Percentiles rank a stretch among this genome's conserved stretches.
Evolutionary conservation across 2,113 vertebrate genomes (phyloP).

Genomic region (Chamaea fasciata): DNA sequence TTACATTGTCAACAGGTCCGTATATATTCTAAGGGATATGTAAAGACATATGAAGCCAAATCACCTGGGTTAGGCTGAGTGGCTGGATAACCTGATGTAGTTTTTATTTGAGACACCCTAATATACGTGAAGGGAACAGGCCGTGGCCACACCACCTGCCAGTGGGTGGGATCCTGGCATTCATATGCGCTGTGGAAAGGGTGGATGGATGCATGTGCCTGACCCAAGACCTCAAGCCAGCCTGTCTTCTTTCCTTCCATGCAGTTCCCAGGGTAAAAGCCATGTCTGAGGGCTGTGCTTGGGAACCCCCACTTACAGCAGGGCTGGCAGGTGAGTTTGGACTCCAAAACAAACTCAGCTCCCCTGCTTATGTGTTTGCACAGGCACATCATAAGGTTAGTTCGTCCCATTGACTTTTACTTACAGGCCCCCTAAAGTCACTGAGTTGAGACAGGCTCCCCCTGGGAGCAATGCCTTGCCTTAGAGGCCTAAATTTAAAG

Average conservation of each 20-base stretch:
- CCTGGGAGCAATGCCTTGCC: background rate
- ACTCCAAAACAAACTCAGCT: background rate
- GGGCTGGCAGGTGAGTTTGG: background rate
- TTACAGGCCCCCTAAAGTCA: background rate
- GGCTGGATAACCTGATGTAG: background rate
- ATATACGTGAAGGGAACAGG: background rate
- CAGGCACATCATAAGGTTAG: background rate
- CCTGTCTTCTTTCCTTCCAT: background rate
- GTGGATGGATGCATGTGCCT: background rate
- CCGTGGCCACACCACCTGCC: background rate
- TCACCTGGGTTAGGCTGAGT: background rate
- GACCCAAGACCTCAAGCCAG: background rate
- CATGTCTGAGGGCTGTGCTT: background rate
- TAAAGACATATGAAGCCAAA: background rate
- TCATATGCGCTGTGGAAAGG: background rate
- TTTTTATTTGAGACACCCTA: background rate
- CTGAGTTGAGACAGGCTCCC: background rate
- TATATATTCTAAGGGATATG: background rate
- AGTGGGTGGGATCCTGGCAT: background rate
- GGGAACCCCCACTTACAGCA: accelerated
- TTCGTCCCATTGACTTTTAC: background rate
- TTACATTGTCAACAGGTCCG: background rate
- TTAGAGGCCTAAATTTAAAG: background rate
- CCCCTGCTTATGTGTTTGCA: background rate
- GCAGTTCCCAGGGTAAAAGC: background rate